These are phyloP conservation scores for Pogonognathellus flavescens DNA, from an alignment of 1,140 invertebrate genomes.

Conservation along the genomic window DNA sequence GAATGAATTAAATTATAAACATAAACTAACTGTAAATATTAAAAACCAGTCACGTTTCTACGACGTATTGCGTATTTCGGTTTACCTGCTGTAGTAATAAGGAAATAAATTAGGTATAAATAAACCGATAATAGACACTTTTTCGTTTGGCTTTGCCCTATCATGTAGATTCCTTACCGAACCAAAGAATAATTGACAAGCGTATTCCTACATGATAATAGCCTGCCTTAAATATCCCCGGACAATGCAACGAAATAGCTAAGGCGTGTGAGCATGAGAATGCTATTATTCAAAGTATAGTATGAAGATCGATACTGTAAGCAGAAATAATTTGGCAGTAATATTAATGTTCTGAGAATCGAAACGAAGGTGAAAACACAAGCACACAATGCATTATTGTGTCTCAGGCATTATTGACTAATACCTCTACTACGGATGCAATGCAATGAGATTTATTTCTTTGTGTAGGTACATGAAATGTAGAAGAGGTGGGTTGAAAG, in stretches of 20 bases:
- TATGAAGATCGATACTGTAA: not conserved
- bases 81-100: too few species aligned
- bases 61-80: too few species aligned
- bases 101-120: too few species aligned
- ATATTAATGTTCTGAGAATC: constrained; percentile 21
- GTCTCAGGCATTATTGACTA: not conserved
- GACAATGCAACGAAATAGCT: constrained; percentile 5
- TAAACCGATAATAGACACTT: too few species aligned
- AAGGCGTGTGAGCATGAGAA: not conserved
- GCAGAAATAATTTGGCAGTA: constrained; percentile 27
- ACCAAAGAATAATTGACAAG: too few species aligned
- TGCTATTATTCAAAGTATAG: constrained; percentile 2
- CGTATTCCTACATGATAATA: too few species aligned
- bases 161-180: too few species aligned
- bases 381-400: constrained; percentile 40
- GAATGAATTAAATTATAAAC: too few species aligned
- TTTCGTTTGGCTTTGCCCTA: too few species aligned
- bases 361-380: constrained; percentile 54
- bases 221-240: too few species aligned
- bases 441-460: constrained; percentile 15
- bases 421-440: not conserved
- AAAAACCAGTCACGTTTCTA: too few species aligned
- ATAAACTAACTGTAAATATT: too few species aligned
- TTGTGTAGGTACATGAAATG: constrained; percentile 6
- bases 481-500: constrained; percentile 5